Base-by-base conservation (phyloP, 2,888 invertebrate genomes). In the Drosophila meridiana region DNA sequence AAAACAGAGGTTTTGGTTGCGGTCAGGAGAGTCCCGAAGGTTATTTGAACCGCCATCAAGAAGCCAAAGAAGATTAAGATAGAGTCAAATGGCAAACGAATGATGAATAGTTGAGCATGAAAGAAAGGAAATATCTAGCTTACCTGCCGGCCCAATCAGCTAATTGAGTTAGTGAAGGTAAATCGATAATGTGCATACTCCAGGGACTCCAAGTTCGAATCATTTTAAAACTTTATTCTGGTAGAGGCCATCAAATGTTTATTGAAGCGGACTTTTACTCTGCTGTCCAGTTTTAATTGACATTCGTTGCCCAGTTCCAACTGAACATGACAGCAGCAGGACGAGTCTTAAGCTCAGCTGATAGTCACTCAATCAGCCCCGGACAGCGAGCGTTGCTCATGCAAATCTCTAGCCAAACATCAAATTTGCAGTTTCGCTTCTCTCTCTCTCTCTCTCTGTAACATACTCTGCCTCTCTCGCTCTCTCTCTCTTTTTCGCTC, bases 391-490 rank as follows among this genome's bases (percentile, higher is more conserved):
- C 64, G 69, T 69, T 73, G 45, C 71, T 85, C 85, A 87, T 87
- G 83, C 89, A 88, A 88, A 75, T 83, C 75, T 62, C 52, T 73
- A 57, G 71, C 71, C 76, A 70, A 69, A 84, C 67, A 77, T 63
- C 57, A 42, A 48, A 61, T 50, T 55, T 61, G 59, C 69, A 56
- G 32, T 32, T 50, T 13, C 28, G 4, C 3, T 8, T 7, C 14
- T 11, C 3, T 4, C 30, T n/a, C 48, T 8, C 32, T 14, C 30
- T 28, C 9, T 11, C 26, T 26, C 20, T 20, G 20, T 20, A 1
- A 20, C 20, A 20, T 1, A 20, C 32, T 14, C 30, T 28, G 4
- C 5, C 26, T 26, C 28, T 48, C 13, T n/a, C n/a, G 6, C n/a
- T 13, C 45, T 20, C 20, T 20, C 20, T 1, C 20, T 20, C 28